Evolutionary conservation across 2,888 invertebrate species (phyloP).

Genomic region (Callimorpha dominula): DNA sequence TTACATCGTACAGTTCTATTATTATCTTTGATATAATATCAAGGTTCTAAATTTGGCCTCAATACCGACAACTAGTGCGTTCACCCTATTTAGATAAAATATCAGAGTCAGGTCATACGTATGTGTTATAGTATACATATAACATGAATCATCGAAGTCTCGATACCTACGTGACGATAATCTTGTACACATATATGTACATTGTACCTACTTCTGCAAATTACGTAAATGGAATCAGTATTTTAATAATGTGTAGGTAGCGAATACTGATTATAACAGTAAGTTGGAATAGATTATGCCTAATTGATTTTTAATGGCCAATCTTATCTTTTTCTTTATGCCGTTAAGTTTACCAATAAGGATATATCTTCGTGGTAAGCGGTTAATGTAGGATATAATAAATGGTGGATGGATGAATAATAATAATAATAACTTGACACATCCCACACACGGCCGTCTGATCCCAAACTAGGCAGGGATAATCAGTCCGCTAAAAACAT

Average conservation of each 20-base stretch:
- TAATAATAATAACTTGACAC: background rate
- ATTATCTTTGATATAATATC: background rate
- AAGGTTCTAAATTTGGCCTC: background rate
- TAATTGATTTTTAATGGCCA: background rate
- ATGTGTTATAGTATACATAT: slow-evolving; percentile 8
- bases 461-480: too few species aligned
- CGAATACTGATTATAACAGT: slow-evolving; percentile 1
- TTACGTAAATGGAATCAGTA: slow-evolving; percentile 3
- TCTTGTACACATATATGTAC: slow-evolving; percentile 35
- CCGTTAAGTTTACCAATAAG: background rate
- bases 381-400: background rate
- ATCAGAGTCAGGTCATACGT: slow-evolving; percentile 29
- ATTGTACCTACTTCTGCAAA: slow-evolving; percentile 13
- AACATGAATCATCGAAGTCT: slow-evolving; percentile 37
- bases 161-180: slow-evolving; percentile 46
- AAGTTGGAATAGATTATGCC: background rate
- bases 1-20: background rate
- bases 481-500: too few species aligned
- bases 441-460: too few species aligned
- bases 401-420: background rate
- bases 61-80: slow-evolving; percentile 3
- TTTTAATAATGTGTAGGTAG: background rate
- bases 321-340: background rate
- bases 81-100: slow-evolving; percentile 26
- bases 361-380: background rate